Evolutionary conservation across 1,140 invertebrate genomes (phyloP), one percentile per base, ranked within the genome.

Genomic region (Drosophila chauvacae): DNA sequence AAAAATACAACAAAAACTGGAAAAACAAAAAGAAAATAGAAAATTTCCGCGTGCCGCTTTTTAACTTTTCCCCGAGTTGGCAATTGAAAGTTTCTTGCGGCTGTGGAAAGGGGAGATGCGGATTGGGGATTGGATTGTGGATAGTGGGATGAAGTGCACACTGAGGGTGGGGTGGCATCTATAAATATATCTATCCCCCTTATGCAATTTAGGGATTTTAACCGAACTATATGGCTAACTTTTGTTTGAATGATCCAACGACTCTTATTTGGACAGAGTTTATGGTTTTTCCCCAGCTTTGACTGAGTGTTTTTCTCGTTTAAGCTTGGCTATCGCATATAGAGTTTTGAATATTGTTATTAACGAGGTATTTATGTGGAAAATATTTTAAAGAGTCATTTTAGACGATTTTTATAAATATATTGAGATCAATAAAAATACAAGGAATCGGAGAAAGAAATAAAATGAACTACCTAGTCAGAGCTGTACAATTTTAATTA

Each of bases 21-120:
- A 61, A 56, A 72, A 72, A 77, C 68, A 59, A 68, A 50, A 72
- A 59, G 68, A 60, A 72, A 60, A 72, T 72, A 42, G 56, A 68
- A 66, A 74, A 74, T 79, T 61, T 79, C 57, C 33, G 66, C 61
- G 56, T 73, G 61, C 59, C 77, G 76, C 74, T 77, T 78, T 77
- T 78, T 73, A 80, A 79, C 77, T 80, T 80, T 73, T 64, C 16
- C 42, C 74, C 39, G 45, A 73, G 76, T 73, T 79, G 60, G 76
- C 68, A 73, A 80, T 79, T 73, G 75, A 78, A 72, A 72, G 53
- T 72, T 72, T 72, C 70, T 60, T 72, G 70, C n/a, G 71, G 61
- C 37, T 51, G 55, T 42, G 51, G 60, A 48, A 53, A 28, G 39
- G 39, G 37, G 69, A 28, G 39, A n/a, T 56, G 53, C 14, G 53